Percentiles rank a stretch among this genome's conserved stretches.
Evolutionary conservation across 1,140 invertebrate species (phyloP).

Genomic region (Tetramorium alpestre): DNA sequence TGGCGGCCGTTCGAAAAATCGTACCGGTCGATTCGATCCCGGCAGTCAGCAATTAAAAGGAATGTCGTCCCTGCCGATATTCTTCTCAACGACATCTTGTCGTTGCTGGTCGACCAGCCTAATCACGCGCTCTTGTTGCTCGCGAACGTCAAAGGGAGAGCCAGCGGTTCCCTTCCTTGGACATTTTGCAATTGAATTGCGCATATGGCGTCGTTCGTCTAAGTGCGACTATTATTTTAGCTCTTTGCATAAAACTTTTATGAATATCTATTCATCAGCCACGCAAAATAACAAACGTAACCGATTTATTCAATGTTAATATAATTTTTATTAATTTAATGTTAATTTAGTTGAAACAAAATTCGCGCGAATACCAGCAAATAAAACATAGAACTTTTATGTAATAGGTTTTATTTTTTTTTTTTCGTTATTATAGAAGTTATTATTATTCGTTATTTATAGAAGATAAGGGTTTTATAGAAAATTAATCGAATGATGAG

Average conservation of each 20-base stretch:
- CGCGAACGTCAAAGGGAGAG: slow-evolving; percentile 26
- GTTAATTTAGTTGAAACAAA: background rate
- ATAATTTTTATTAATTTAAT: background rate
- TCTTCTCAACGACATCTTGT: too few species aligned
- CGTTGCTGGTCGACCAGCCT: slow-evolving; percentile 20
- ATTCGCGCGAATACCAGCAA: background rate
- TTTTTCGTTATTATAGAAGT: background rate
- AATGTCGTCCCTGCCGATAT: slow-evolving; percentile 46
- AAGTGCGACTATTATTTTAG: background rate
- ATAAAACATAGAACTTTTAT: background rate
- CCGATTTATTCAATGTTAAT: background rate
- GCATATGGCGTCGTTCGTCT: slow-evolving; percentile 4
- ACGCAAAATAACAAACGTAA: background rate
- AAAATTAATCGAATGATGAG: background rate
- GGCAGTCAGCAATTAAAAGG: slow-evolving; percentile 53
- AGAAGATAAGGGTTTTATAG: background rate
- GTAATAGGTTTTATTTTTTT: background rate
- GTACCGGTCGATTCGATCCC: slow-evolving; percentile 25
- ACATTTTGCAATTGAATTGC: slow-evolving; percentile 25
- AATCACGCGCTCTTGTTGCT: slow-evolving; percentile 44
- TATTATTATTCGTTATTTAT: background rate
- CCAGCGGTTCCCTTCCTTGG: background rate
- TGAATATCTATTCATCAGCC: background rate
- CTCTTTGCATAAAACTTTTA: background rate
- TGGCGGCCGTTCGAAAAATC: slow-evolving; percentile 37